A percentile compares a stretch with the other conserved stretches of the same genome.
These are phyloP conservation scores for Rostratula benghalensis DNA, from an alignment of 2,113 vertebrate genomes.

Conservation along the genomic window DNA sequence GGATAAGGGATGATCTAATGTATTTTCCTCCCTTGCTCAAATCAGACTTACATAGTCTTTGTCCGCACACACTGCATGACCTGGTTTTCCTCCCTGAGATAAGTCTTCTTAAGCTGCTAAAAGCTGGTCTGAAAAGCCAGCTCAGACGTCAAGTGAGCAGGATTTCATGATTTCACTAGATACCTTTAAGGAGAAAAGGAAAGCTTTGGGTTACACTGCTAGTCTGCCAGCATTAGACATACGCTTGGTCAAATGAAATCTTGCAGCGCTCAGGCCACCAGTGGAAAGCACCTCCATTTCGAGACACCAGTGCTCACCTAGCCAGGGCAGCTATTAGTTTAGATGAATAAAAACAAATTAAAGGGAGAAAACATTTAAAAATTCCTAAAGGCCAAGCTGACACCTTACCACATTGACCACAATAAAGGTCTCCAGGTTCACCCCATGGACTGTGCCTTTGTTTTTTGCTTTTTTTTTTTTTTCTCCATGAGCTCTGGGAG, in stretches of 20 bases:
- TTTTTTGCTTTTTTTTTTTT: neutral
- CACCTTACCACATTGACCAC: neutral
- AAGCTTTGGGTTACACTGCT: conserved; percentile 6
- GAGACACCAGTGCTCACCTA: neutral
- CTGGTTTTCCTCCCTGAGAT: conserved; percentile 34
- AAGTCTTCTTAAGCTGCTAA: conserved; percentile 57
- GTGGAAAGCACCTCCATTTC: neutral
- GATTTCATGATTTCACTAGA: conserved; percentile 36
- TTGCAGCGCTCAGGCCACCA: neutral
- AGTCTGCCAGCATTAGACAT: neutral
- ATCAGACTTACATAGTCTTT: conserved; percentile 42
- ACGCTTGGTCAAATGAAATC: neutral
- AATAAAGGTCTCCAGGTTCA: neutral
- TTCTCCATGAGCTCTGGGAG: neutral
- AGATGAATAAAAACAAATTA: neutral
- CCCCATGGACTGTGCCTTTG: neutral
- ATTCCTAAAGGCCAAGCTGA: neutral
- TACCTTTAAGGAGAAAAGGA: conserved; percentile 29
- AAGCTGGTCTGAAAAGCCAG: conserved; percentile 51
- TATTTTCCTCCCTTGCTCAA: neutral
- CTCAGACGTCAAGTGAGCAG: conserved; percentile 51
- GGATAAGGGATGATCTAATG: conserved; percentile 46
- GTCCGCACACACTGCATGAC: conserved; percentile 1
- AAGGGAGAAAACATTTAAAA: neutral
- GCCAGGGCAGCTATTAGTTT: neutral